Percentiles rank a stretch among this genome's conserved stretches.
phyloP scores from a whole-genome alignment of 1,140 invertebrate genomes.

The Babylonia areolata region DNA sequence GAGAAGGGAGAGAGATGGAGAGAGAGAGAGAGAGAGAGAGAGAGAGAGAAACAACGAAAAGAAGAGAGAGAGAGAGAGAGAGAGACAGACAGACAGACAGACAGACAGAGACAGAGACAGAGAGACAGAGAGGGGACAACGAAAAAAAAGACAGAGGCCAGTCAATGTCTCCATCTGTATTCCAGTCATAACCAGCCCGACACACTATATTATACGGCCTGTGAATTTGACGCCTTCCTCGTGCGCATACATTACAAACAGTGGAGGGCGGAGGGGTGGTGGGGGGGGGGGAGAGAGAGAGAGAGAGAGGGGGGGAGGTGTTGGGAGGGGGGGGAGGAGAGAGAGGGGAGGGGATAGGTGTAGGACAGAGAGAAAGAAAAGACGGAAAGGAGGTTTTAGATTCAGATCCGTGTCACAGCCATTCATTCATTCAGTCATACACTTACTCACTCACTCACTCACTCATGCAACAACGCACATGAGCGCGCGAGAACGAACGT shows the following conservation, averaged over 20 bases:
- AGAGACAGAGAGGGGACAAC: too few relatives aligned
- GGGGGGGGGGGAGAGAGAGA: constrained; percentile 3
- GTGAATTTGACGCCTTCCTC: too few relatives aligned
- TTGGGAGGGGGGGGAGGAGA: not conserved
- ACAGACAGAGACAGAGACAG: constrained; percentile 28
- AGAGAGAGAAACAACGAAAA: not conserved
- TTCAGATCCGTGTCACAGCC: not conserved
- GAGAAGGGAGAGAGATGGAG: too few relatives aligned
- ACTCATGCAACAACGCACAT: not conserved
- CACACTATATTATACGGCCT: not conserved
- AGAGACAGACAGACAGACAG: not conserved
- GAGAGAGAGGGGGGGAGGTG: not conserved
- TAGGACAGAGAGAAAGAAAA: too few relatives aligned
- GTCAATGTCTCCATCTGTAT: not conserved
- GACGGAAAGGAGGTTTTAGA: not conserved
- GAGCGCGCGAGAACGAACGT: too few relatives aligned
- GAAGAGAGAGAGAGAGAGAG: constrained; percentile 9
- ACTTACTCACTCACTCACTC: not conserved
- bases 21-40: too few relatives aligned
- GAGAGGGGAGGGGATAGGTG: not conserved
- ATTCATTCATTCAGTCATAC: not conserved
- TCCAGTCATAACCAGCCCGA: not conserved
- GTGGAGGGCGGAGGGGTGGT: too few relatives aligned
- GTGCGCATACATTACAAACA: too few relatives aligned
- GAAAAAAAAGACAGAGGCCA: constrained; percentile 22